A percentile compares a stretch with the other conserved stretches of the same genome.
Conservation (phyloP, 2,797 vertebrate genomes). For the Pterois miles region DNA sequence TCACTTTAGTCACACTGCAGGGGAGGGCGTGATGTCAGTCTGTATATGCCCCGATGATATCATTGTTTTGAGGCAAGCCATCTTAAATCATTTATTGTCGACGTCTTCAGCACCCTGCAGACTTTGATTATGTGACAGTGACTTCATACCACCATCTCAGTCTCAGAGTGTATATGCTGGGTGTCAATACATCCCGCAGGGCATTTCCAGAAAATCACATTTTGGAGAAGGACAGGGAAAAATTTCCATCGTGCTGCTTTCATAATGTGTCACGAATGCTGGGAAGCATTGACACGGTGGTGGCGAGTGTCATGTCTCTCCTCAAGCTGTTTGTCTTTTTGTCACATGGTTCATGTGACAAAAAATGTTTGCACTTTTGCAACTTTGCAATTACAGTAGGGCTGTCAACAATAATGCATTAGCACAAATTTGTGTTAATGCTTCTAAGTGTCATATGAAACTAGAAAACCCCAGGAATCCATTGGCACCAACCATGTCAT, state of each 20-base stretch:
- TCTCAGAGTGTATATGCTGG: background rate
- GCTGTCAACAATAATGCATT: too few species aligned
- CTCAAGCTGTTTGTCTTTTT: conserved; percentile 22
- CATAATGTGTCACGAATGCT: conserved; percentile 38
- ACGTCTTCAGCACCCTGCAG: conserved; percentile 36
- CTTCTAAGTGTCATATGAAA: too few species aligned
- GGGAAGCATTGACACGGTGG: conserved; percentile 6
- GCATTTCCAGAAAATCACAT: conserved; percentile 51
- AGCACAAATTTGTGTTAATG: too few species aligned
- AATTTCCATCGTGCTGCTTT: conserved; percentile 16
- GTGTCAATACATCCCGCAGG: conserved; percentile 29
- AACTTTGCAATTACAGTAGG: background rate
- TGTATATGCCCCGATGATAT: conserved; percentile 34
- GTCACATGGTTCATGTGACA: conserved; percentile 8
- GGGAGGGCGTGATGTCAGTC: conserved; percentile 32
- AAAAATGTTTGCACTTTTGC: background rate
- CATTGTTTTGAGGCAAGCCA: conserved; percentile 27
- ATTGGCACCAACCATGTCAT: too few species aligned
- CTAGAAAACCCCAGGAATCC: too few species aligned
- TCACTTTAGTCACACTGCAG: conserved; percentile 34
- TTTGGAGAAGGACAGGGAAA: conserved; percentile 29
- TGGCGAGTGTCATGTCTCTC: conserved; percentile 23
- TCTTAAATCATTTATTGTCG: conserved; percentile 49
- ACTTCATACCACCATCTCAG: conserved; percentile 40
- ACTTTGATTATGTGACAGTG: conserved; percentile 53